Conservation (phyloP, 2,797 vertebrate species). For the Scarus forsteni region DNA sequence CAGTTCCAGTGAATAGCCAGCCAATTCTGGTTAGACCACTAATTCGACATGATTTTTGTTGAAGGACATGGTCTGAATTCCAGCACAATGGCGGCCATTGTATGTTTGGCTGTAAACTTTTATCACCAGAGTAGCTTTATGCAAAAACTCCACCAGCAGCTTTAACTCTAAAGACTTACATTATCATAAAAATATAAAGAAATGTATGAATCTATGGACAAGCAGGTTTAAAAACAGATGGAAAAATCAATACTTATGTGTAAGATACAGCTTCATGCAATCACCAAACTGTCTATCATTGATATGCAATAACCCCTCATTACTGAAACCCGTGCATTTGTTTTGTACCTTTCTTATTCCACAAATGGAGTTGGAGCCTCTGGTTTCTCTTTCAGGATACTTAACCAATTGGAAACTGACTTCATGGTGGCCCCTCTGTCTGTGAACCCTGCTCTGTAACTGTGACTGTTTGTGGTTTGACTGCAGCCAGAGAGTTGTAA, state of each 20-base stretch:
- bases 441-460: constrained; percentile 2
- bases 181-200: background rate
- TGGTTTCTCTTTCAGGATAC: constrained; percentile 23
- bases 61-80: constrained; percentile 60
- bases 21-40: constrained; percentile 66
- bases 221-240: background rate
- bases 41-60: constrained; percentile 63
- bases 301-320: constrained; percentile 43
- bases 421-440: constrained; percentile 25
- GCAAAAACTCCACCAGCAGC: constrained; percentile 11
- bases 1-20: constrained; percentile 45
- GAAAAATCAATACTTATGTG: constrained; percentile 26
- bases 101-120: constrained; percentile 44
- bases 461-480: constrained; percentile 11
- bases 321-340: constrained; percentile 22
- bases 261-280: constrained; percentile 19
- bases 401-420: constrained; percentile 17
- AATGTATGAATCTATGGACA: background rate
- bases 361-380: constrained; percentile 18
- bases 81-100: constrained; percentile 51
- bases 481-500: background rate
- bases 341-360: constrained; percentile 25
- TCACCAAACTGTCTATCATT: constrained; percentile 25
- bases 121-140: constrained; percentile 26
- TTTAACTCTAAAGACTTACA: constrained; percentile 2